Base-by-base conservation (phyloP, 1,140 invertebrate genomes). In the Pteromalus puparum region DNA sequence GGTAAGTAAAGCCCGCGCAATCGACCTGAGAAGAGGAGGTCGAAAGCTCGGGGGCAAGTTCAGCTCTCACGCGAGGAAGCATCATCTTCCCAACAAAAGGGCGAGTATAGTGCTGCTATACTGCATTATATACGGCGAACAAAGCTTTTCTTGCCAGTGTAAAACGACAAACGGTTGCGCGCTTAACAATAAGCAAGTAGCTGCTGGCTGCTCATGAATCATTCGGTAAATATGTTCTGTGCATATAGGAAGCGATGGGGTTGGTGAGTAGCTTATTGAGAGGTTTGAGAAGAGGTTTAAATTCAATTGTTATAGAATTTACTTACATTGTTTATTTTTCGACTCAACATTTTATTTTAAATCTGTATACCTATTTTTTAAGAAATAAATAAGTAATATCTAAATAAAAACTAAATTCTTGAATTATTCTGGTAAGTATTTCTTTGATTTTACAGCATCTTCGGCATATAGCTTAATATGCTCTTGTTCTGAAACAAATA, bases 11-110 rank as follows among this genome's bases (percentile, higher is more conserved):
- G 53, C 46, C 46, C 46, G 15, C 1, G 48, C 6, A 61, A 18
- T 61, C 53, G 53, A 61, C 53, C 53, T 61, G 1, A 15, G 68
- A 70, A 70, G 28, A 70, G 68, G 3, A 70, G 28, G 15, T 13
- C 68, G 28, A 70, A 28, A 70, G 68, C 24, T 70, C 24, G 68
- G 30, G 68, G 28, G 68, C 68, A 70, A 70, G 28, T 70, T 70
- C 68, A 70, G 12, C 65, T 48, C 46, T 48, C 46, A 13, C 38
- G 46, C 46, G 53, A 61, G 53, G 21, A 61, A 6, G 21, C 53
- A n/a, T 21, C 53, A 18, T n/a, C 53, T 6, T 21, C 6, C 18
- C 53, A n/a, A 61, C 53, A n/a, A 61, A 42, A 21, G 53, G 6
- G 18, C 53, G 4, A 15, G 48, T 53, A 61, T 18, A 61, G 6